Evolutionary conservation across 2,113 vertebrate species (phyloP), one percentile per base, ranked within the genome.

Genomic region (Seriola aureovittata): DNA sequence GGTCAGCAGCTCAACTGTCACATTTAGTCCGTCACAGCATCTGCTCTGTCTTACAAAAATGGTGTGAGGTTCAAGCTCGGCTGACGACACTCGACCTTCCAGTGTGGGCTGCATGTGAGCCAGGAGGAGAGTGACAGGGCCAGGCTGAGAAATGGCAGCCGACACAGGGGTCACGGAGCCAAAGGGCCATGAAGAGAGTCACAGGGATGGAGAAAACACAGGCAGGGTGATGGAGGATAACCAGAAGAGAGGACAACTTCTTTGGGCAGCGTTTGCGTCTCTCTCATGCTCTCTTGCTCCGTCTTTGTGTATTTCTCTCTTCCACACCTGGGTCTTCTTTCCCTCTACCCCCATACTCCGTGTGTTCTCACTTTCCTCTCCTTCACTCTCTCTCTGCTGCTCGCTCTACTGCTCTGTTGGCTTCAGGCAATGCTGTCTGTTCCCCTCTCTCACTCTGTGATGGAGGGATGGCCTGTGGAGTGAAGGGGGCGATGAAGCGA

Each of bases 1-100:
- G 93, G 92, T 94, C 93, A 85, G 75, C 84, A 58, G 75, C 91
- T 88, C 89, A 89, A 70, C 90, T 91, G 93, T 95, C 93, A 90
- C 88, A 81, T 84, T 73, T 69, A 54, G 87, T 88, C 89, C 75
- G 82, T 93, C 91, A 85, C 88, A 86, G 86, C 81, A 84, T 85
- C 82, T 86, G 91, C 81, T 84, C 91, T 80, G 85, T 90, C 88
- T 79, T 88, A 90, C 89, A 88, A 89, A 86, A 75, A 44, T 12
- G 76, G 85, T 84, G 86, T 85, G 84, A 80, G 80, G 86, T 90
- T 91, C 88, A 91, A 86, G 91, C 88, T 91, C 90, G 14, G 72
- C 85, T 86, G 92, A 87, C 52, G 68, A 80, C 87, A 88, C 74
- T 36, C 66, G 62, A 78, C 82, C 86, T 74, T 80, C 70, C 73